A percentile compares a stretch with the other conserved stretches of the same genome.
Evolutionary conservation across 1,140 invertebrate genomes (phyloP).

Genomic region (Conus ventricosus): DNA sequence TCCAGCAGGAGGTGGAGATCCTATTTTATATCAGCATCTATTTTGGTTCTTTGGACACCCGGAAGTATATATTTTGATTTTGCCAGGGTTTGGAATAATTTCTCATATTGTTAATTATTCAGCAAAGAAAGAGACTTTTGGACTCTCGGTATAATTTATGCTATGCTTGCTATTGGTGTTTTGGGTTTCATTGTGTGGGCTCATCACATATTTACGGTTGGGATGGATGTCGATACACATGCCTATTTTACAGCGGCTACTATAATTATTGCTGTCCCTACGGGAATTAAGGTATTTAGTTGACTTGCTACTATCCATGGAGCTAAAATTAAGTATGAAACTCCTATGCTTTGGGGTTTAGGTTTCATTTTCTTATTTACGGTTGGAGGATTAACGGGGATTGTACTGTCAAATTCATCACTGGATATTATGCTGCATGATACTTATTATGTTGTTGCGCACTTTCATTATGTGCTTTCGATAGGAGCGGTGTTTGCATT

Average conservation of each 20-base stretch:
- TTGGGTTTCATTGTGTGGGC: conserved; percentile 73
- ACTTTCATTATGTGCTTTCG: conserved; percentile 81
- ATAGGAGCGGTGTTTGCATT: conserved; percentile 82
- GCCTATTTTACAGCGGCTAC: conserved; percentile 85
- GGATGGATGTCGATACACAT: conserved; percentile 83
- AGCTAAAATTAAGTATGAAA: conserved; percentile 76
- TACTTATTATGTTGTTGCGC: conserved; percentile 85
- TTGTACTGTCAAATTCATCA: conserved; percentile 82
- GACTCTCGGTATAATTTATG: conserved; percentile 67
- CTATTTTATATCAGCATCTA: conserved; percentile 85
- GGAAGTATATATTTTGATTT: conserved; percentile 85
- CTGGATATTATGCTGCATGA: conserved; percentile 84
- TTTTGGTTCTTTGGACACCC: conserved; percentile 88
- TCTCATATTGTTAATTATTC: conserved; percentile 48
- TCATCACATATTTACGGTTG: conserved; percentile 78
- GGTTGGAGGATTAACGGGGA: conserved; percentile 74
- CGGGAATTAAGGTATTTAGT: conserved; percentile 81
- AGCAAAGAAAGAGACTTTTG: conserved; percentile 52
- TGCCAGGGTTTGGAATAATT: conserved; percentile 75
- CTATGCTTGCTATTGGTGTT: conserved; percentile 71
- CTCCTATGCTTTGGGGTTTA: conserved; percentile 79
- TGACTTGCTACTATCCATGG: conserved; percentile 72
- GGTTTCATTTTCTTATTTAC: conserved; percentile 84
- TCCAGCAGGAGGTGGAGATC: conserved; percentile 81
- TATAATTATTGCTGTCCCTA: conserved; percentile 81